A percentile compares a stretch with the other conserved stretches of the same genome.
Evolutionary conservation across 2,797 vertebrate species (phyloP).

Genomic region (Enteromius fasciolatus): DNA sequence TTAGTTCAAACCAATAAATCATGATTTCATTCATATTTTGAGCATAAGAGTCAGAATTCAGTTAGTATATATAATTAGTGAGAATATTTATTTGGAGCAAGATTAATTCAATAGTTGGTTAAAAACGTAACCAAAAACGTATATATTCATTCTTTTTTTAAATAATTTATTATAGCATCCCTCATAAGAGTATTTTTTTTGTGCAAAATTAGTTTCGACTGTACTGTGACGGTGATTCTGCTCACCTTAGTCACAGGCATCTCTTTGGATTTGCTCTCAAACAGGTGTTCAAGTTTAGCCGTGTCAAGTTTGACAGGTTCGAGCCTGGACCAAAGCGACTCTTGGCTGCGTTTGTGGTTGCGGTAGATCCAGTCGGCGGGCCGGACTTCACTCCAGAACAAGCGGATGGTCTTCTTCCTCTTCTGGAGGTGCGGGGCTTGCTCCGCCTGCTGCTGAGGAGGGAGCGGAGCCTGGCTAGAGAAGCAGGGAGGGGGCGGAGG

Average conservation of each 20-base stretch:
- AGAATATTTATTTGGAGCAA: no score
- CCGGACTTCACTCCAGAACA: constrained; percentile 97
- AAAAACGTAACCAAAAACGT: not conserved
- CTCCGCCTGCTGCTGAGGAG: constrained; percentile 73
- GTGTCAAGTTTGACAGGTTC: constrained; percentile 93
- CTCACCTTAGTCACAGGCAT: constrained; percentile 92
- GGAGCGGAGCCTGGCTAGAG: constrained; percentile 61
- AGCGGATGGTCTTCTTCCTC: constrained; percentile 96
- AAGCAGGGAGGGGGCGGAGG: constrained; percentile 83
- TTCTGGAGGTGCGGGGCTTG: constrained; percentile 88
- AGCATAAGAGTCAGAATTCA: not conserved
- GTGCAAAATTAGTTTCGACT: not conserved
- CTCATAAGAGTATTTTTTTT: not conserved
- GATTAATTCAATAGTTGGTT: not conserved
- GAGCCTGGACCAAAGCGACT: constrained; percentile 94
- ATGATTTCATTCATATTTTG: no score
- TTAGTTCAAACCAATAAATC: no score
- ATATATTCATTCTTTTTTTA: no score
- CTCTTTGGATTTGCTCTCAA: constrained; percentile 97
- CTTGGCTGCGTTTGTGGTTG: constrained; percentile 83
- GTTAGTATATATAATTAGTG: no score
- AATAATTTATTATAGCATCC: not conserved
- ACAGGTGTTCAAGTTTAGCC: constrained; percentile 92
- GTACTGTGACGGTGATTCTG: not conserved
- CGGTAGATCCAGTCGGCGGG: constrained; percentile 86